phyloP scores from a whole-genome alignment of 2,888 invertebrate genomes.

The Notocelia uddmanniana region DNA sequence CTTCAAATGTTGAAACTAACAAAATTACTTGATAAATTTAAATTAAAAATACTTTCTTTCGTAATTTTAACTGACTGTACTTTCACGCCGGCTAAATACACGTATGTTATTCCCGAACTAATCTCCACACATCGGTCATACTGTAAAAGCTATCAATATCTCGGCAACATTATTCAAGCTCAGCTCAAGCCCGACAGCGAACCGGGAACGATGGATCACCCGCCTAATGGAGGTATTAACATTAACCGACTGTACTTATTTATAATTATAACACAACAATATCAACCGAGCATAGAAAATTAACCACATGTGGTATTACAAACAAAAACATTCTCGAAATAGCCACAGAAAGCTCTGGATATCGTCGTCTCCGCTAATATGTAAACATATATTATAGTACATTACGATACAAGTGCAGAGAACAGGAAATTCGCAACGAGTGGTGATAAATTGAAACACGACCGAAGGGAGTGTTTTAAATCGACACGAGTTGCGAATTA shows the following conservation, averaged over 20 bases:
- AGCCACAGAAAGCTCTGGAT: slow-evolving; percentile 27
- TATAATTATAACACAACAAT: not conserved
- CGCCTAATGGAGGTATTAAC: slow-evolving; percentile 17
- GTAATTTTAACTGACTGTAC: not conserved
- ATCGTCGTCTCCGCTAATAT: slow-evolving; percentile 9
- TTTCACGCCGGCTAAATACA: not conserved
- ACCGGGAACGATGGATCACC: slow-evolving; percentile 18
- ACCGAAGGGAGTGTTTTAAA: too few relatives aligned
- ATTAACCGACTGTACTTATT: not conserved
- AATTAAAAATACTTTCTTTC: too few relatives aligned
- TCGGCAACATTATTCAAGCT: slow-evolving; percentile 15
- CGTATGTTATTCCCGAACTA: not conserved
- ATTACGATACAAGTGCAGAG: too few relatives aligned
- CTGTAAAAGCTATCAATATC: slow-evolving; percentile 14
- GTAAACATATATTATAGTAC: slow-evolving; percentile 15
- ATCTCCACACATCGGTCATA: not conserved
- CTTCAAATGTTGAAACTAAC: too few relatives aligned
- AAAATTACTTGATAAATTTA: too few relatives aligned
- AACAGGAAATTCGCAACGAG: too few relatives aligned
- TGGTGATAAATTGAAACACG: too few relatives aligned
- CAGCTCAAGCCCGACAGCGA: not conserved
- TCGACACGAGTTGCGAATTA: too few relatives aligned
- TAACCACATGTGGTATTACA: slow-evolving; percentile 38
- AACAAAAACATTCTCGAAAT: slow-evolving; percentile 42
- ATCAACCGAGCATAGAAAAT: slow-evolving; percentile 6